Base-by-base conservation (phyloP, 1,140 invertebrate genomes). In the Trichonephila clavipes region DNA sequence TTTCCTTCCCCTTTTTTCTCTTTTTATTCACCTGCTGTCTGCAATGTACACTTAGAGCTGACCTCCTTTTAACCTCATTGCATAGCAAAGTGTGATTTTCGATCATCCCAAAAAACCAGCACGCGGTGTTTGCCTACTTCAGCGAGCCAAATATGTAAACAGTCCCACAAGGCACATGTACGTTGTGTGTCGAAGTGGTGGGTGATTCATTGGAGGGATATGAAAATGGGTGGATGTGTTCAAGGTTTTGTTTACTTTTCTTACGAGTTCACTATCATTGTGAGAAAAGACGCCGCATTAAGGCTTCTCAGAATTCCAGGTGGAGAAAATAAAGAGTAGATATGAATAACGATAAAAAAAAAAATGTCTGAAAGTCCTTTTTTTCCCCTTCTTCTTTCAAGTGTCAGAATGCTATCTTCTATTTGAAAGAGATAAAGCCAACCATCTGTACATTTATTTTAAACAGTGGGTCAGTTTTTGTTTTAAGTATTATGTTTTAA, bases 11-110 rank as follows among this genome's bases (percentile, higher is more conserved):
- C 21, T 12, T 5, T 18, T 18, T 34, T 64, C 19, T 19, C 16
- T n/a, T 88, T 18, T 61, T 61, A 85, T 64, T 64, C 86, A 88
- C 86, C 86, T 88, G 86, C 51, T 88, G 44, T 87, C 85, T 24
- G 59, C 85, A n/a, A 87, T 87, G 85, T 88, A 16, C 64, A 28
- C 61, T 40, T 40, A 88, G 10, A 64, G 86, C 51, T 64, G 86
- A 88, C 86, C 86, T 88, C 86, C 59, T 88, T 88, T 64, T 88
- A 88, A 88, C 86, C 86, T 88, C 86, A 19, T 58, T 64, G 34
- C 86, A 62, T 83, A 83, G 82, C 44, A 16, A 77, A 83, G 44
- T 83, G 51, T 59, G 82, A 83, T 51, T 28, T 14, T 83, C 51
- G 81, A 83, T 58, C 82, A 51, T 58, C 51, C 82, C 14, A 24